These are phyloP conservation scores for Cacoxenus indagator DNA, from an alignment of 2,888 invertebrate species.

Conservation along the genomic window DNA sequence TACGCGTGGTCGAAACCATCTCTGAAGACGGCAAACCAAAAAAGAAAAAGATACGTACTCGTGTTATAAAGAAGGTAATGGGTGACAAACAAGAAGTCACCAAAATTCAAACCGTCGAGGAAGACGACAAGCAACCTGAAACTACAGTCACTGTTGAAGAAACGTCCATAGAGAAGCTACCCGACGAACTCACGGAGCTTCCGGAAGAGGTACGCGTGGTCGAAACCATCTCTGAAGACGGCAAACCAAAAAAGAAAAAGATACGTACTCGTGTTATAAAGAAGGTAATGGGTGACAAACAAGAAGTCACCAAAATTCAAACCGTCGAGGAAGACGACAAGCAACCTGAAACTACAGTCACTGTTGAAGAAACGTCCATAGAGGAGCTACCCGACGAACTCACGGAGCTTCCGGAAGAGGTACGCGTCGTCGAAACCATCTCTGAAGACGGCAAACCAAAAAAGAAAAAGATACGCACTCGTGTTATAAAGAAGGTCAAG, in stretches of 20 bases:
- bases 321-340: slow-evolving; percentile 41
- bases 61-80: slow-evolving; percentile 46
- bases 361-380: slow-evolving; percentile 37
- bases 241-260: slow-evolving; percentile 37
- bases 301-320: slow-evolving; percentile 40
- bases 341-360: slow-evolving; percentile 39
- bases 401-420: slow-evolving; percentile 39
- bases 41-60: slow-evolving; percentile 45
- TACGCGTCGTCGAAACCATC: slow-evolving; percentile 31
- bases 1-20: slow-evolving; percentile 35
- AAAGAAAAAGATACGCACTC: slow-evolving; percentile 40
- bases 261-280: slow-evolving; percentile 39
- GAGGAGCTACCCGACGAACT: too few species aligned
- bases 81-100: slow-evolving; percentile 47
- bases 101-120: slow-evolving; percentile 47
- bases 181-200: slow-evolving; percentile 33
- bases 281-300: slow-evolving; percentile 40
- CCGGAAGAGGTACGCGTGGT: slow-evolving; percentile 35
- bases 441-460: slow-evolving; percentile 36
- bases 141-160: slow-evolving; percentile 44
- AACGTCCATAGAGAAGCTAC: slow-evolving; percentile 28
- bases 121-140: slow-evolving; percentile 42
- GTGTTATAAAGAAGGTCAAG: slow-evolving; percentile 37
- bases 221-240: slow-evolving; percentile 34
- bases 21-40: slow-evolving; percentile 37